phyloP scores from a whole-genome alignment of 2,888 invertebrate species.

The Drosophila mercatorum region DNA sequence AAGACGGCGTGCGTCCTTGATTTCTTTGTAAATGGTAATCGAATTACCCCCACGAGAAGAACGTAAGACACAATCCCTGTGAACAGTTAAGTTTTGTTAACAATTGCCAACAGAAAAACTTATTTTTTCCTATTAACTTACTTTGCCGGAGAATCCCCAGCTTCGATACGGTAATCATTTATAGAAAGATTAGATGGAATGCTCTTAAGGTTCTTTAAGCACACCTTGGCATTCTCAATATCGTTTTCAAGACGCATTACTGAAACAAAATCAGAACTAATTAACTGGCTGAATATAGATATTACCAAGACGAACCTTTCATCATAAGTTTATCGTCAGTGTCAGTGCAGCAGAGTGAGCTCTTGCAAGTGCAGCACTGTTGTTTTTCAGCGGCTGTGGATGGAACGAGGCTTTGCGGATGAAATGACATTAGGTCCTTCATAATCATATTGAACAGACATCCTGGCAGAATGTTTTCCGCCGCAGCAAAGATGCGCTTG shows the following conservation, averaged over 20 bases:
- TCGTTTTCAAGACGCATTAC: constrained; percentile 80
- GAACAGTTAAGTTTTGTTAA: neutral
- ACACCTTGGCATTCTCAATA: constrained; percentile 76
- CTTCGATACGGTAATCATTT: constrained; percentile 44
- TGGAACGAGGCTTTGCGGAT: constrained; percentile 13
- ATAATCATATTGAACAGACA: constrained; percentile 74
- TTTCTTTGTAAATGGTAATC: constrained; percentile 31
- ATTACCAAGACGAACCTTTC: constrained; percentile 67
- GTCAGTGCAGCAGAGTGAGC: constrained; percentile 70
- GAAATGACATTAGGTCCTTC: constrained; percentile 51
- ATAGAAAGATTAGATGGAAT: constrained; percentile 62
- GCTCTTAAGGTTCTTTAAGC: constrained; percentile 69
- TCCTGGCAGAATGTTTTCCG: constrained; percentile 76
- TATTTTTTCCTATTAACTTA: constrained; percentile 10
- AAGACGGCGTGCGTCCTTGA: constrained; percentile 33
- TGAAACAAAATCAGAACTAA: constrained; percentile 35
- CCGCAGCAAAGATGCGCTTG: constrained; percentile 78
- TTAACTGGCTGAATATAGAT: neutral
- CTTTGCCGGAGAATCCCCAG: constrained; percentile 43
- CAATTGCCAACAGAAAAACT: no score
- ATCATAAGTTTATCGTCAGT: constrained; percentile 79
- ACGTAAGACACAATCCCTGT: constrained; percentile 29
- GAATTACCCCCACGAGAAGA: constrained; percentile 29
- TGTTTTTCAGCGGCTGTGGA: neutral
- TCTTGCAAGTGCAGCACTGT: constrained; percentile 80